Base-by-base conservation (phyloP, 2,113 vertebrate genomes). In the Ciconia stormi region DNA sequence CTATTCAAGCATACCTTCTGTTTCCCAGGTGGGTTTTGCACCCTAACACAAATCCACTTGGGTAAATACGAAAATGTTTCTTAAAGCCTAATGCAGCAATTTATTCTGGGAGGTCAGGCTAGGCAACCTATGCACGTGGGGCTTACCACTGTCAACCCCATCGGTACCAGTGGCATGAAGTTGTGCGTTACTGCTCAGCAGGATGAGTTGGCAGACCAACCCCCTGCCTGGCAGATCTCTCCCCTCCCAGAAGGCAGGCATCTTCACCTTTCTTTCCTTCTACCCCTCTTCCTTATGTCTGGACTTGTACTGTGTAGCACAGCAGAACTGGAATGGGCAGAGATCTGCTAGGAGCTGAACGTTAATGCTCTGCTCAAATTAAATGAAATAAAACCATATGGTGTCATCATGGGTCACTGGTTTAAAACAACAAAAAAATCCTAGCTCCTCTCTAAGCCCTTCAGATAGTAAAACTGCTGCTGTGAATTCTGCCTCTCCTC, bases 361-460 rank as follows among this genome's bases (percentile, higher is more conserved):
- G 2, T 84, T 96, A 97, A 96, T 86, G 94, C 94, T 93, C 52
- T 92, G 92, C 71, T 93, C 90, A 97, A 95, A 97, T 97, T 96
- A 96, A 97, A 96, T 94, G 92, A 97, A 96, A 96, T 96, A 97
- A 97, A 97, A 95, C 90, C 88, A 85, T 95, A 97, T 94, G 91
- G 95, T 95, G 96, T 97, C 95, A 95, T 94, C 96, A 95, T 19
- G 93, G 97, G 94, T 97, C 97, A 97, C 89, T 93, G 94, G 94
- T 93, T 96, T 96, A 96, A 96, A 96, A 96, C 93, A 97, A 95
- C 93, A 94, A 96, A 91, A 95, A 94, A 94, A 66, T 58, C 77
- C 90, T 82, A 87, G 93, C 91, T 95, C 69, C 59, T 92, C 90
- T 93, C 76, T 92, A 93, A 96, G 82, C 87, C 91, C 76, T 95